These are phyloP conservation scores for Agrochola lychnidis DNA, from an alignment of 2,888 invertebrate species.

Conservation along the genomic window DNA sequence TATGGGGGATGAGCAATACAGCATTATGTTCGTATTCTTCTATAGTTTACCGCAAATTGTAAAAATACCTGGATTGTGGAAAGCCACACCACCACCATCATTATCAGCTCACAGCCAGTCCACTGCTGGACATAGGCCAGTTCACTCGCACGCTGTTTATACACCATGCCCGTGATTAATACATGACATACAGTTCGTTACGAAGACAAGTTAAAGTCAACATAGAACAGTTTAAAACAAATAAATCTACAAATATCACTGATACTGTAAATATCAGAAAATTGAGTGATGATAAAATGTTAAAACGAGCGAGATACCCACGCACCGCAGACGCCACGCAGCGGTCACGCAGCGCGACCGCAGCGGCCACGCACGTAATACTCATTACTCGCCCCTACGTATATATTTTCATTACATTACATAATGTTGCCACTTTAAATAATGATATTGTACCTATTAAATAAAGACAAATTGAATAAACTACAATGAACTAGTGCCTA, in stretches of 20 bases:
- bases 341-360: constrained; percentile 38
- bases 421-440: constrained; percentile 53
- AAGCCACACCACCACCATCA: not conserved
- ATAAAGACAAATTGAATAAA: constrained; percentile 52
- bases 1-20: too few relatives aligned
- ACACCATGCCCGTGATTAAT: not conserved
- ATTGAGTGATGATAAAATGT: constrained; percentile 45
- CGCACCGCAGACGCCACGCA: constrained; percentile 50
- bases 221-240: constrained; percentile 10
- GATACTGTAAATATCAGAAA: constrained; percentile 24
- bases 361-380: constrained; percentile 30
- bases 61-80: too few relatives aligned
- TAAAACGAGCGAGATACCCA: constrained; percentile 32
- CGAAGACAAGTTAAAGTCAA: constrained; percentile 3
- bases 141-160: not conserved
- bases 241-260: constrained; percentile 5
- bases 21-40: too few relatives aligned
- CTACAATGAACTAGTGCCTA: constrained; percentile 15
- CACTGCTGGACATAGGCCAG: not conserved
- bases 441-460: constrained; percentile 25
- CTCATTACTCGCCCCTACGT: constrained; percentile 51
- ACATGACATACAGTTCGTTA: not conserved
- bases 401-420: constrained; percentile 55
- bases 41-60: too few relatives aligned
- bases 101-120: not conserved